Evolutionary conservation across 2,113 vertebrate genomes (phyloP).

Genomic region (Neodontobutis hainanensis): DNA sequence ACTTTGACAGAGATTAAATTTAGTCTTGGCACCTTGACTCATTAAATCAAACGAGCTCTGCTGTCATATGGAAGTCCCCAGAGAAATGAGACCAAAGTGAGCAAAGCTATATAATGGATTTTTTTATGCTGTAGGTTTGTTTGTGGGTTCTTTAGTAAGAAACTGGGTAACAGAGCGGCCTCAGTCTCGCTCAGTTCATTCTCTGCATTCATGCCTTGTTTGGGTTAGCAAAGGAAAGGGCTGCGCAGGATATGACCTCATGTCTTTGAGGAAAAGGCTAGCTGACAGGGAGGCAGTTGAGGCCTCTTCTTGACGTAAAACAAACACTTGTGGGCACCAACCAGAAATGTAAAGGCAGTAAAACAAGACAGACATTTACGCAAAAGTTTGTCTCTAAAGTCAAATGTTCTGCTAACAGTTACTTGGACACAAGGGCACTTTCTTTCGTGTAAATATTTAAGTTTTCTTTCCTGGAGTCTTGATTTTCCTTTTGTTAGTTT

Average conservation of each 20-base stretch:
- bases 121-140: slow-evolving; percentile 17
- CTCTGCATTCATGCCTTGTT: slow-evolving; percentile 73
- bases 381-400: not conserved
- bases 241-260: slow-evolving; percentile 93
- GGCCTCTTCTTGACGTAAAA: slow-evolving; percentile 73
- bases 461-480: slow-evolving; percentile 4
- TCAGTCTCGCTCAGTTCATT: slow-evolving; percentile 50
- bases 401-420: not conserved
- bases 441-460: not conserved
- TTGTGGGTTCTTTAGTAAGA: slow-evolving; percentile 12
- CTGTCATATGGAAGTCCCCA: slow-evolving; percentile 39
- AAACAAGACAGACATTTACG: slow-evolving; percentile 8
- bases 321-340: slow-evolving; percentile 62
- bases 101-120: slow-evolving; percentile 10
- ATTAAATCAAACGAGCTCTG: slow-evolving; percentile 63
- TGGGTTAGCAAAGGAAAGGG: slow-evolving; percentile 90
- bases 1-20: slow-evolving; percentile 65
- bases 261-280: slow-evolving; percentile 85
- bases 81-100: slow-evolving; percentile 32
- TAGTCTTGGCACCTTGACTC: slow-evolving; percentile 63
- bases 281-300: slow-evolving; percentile 70
- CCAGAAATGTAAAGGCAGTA: slow-evolving; percentile 15
- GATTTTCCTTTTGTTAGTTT: slow-evolving; percentile 21
- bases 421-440: not conserved
- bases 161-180: slow-evolving; percentile 57